Base-by-base conservation (phyloP, 2,113 vertebrate species). In the Regulus satrapa region DNA sequence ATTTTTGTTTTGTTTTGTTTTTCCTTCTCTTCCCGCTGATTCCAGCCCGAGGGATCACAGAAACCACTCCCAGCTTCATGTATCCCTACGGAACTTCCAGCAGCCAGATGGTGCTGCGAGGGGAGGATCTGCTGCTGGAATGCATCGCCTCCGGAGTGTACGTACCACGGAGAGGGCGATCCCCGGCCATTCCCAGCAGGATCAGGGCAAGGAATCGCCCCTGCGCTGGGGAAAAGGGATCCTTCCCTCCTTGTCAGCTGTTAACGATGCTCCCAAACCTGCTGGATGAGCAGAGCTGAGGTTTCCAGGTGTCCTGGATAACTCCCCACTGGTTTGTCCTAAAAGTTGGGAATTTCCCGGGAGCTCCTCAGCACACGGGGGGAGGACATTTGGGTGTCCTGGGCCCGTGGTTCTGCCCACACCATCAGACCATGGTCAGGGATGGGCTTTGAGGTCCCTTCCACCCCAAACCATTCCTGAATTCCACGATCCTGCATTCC, bases 101-200 rank as follows among this genome's bases (percentile, higher is more conserved):
- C 98, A 99, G 98, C 90, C 99, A 99, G 97, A 99, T 99, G 98
- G 99, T 99, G 77, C 98, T 99, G 18, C 96, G 99, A 18, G 99
- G 99, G 13, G 98, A 98, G 94, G 97, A 99, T 79, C 98, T 99
- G 58, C 94, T 99, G 81, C 98, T 99, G 95, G 99, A 99, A 97
- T 99, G 99, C 96, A 99, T 99, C 16, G 99, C 99, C 54, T 99
- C 99, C 0, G 99, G 99, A 96, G 98, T 99, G 99, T 99, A 98
- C 52, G 99, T 99, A 96, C 67, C 2, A 11, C 0, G 2, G 23
- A 5, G 8, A 10, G 12, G 40, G 80, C 0, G 10, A 77, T 46
- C 11, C 21, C 51, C 3, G 10, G 18, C 1, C 1, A 19, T 11
- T 67, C 74, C 74, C 3, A 0, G 18, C 0, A 4, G 58, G 36